A percentile compares a stretch with the other conserved stretches of the same genome.
Evolutionary conservation across 2,797 vertebrate species (phyloP).

Genomic region (Pseudochirops corinnae): DNA sequence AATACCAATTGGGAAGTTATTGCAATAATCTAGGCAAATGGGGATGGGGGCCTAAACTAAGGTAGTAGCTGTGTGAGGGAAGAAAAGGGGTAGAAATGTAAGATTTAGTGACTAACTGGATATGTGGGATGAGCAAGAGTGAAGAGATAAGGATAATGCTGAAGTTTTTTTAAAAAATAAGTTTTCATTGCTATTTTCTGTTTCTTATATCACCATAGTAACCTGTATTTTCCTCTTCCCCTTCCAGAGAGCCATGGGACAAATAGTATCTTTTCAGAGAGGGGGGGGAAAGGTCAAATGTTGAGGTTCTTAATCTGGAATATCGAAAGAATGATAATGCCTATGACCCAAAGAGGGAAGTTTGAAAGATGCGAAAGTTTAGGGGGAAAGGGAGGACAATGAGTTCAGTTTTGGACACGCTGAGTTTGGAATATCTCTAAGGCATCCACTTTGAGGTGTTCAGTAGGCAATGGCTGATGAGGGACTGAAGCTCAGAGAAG

Average conservation of each 20-base stretch:
- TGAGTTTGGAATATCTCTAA: neutral
- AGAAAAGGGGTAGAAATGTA: neutral
- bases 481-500: too few species aligned
- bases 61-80: neutral
- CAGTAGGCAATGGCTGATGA: neutral
- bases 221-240: neutral
- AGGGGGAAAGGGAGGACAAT: neutral
- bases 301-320: neutral
- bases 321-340: too few species aligned
- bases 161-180: neutral
- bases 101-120: neutral
- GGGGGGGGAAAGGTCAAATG: neutral
- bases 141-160: neutral
- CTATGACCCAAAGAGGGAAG: neutral
- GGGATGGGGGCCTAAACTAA: neutral
- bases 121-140: neutral
- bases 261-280: neutral
- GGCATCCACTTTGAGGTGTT: neutral
- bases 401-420: neutral
- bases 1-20: neutral
- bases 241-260: neutral
- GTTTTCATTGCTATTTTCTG: neutral
- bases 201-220: neutral
- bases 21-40: neutral
- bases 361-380: neutral